Conservation (phyloP, 2,888 invertebrate species). For the Selenia dentaria region DNA sequence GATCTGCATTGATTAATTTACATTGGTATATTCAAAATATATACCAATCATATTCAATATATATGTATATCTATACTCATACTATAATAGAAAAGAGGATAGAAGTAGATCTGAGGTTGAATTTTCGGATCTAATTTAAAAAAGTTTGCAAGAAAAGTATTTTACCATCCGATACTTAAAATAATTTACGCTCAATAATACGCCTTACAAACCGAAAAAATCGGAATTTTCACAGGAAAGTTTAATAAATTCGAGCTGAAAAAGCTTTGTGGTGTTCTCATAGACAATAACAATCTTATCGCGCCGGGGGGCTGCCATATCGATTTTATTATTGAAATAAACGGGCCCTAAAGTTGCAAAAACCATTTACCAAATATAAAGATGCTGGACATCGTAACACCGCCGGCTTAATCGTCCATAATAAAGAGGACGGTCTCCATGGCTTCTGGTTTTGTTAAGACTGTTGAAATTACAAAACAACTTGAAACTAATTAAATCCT, state of each 20-base stretch:
- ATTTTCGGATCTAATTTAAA: too few relatives aligned
- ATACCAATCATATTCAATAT: too few relatives aligned
- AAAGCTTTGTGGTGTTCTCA: conserved; percentile 31
- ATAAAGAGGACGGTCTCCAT: conserved; percentile 22
- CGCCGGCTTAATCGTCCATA: conserved; percentile 31
- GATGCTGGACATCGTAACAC: conserved; percentile 36
- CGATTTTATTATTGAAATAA: conserved; percentile 47
- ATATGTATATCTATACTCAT: too few relatives aligned
- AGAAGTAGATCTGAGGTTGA: too few relatives aligned
- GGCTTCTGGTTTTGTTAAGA: conserved; percentile 2
- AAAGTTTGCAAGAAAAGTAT: too few relatives aligned
- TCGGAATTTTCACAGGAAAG: conserved; percentile 12
- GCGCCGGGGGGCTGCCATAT: conserved; percentile 35
- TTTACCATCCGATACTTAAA: background rate
- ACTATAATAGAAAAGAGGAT: too few relatives aligned
- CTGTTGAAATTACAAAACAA: too few relatives aligned
- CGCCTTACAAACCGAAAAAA: conserved; percentile 5
- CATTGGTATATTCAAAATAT: too few relatives aligned
- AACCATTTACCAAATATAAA: conserved; percentile 44
- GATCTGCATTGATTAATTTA: too few relatives aligned
- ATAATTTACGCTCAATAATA: background rate
- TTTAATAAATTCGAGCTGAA: conserved; percentile 18
- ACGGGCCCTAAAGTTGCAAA: conserved; percentile 35
- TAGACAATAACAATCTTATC: conserved; percentile 31
- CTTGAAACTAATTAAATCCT: too few relatives aligned